A percentile compares a stretch with the other conserved stretches of the same genome.
These are phyloP conservation scores for Leptogaster cylindrica DNA, from an alignment of 2,888 invertebrate genomes.

Conservation along the genomic window DNA sequence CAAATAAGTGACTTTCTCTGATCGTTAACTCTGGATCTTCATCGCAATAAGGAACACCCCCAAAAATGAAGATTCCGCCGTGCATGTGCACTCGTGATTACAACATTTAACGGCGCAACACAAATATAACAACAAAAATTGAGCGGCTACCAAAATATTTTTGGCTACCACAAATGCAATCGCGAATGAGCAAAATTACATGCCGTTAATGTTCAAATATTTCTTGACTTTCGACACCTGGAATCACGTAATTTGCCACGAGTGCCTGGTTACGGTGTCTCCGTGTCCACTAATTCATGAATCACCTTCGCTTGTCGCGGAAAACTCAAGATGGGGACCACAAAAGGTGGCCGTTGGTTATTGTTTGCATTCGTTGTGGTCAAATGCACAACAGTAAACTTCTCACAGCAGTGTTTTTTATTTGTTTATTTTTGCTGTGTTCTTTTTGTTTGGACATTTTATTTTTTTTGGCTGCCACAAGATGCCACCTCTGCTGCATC, in stretches of 20 bases:
- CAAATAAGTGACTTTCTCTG: slow-evolving; percentile 9
- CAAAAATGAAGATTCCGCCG: background rate
- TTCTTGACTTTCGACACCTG: slow-evolving; percentile 17
- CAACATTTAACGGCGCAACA: background rate
- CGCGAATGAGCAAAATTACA: slow-evolving; percentile 7
- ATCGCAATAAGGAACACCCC: background rate
- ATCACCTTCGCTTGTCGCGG: slow-evolving; percentile 14
- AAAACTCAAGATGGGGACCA: background rate
- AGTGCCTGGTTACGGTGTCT: background rate
- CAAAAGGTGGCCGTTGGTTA: background rate
- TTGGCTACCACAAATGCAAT: background rate
- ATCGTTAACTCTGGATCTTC: background rate
- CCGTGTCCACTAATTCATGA: slow-evolving; percentile 16
- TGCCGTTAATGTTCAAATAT: slow-evolving; percentile 29
- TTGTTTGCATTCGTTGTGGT: background rate
- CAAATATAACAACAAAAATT: background rate
- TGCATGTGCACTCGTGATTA: background rate
- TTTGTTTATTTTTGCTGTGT: no score
- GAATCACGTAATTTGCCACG: background rate
- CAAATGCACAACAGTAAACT: no score
- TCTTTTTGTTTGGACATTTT: slow-evolving; percentile 1
- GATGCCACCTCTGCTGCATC: background rate
- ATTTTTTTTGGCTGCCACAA: background rate
- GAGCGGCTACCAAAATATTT: no score
- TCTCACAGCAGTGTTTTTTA: no score